Percentiles rank a stretch among this genome's conserved stretches.
phyloP scores from a whole-genome alignment of 2,888 invertebrate genomes.

The Notocelia uddmanniana region DNA sequence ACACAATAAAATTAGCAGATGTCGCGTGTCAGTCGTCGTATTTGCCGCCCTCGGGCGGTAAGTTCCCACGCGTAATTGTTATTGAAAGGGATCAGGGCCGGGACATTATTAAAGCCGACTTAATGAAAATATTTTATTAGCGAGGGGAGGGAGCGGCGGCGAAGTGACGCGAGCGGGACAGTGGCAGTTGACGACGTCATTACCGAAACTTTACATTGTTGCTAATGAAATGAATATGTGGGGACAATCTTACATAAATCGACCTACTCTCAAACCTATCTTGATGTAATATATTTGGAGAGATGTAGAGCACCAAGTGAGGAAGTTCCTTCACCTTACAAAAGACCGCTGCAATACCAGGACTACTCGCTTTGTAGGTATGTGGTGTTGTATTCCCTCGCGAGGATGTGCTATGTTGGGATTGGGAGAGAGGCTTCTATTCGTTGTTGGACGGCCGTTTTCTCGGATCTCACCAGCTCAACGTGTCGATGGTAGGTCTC shows the following conservation, averaged over 20 bases:
- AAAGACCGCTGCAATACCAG: too few species aligned
- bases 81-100: conserved; percentile 20
- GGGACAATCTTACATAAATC: neutral
- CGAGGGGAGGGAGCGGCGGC: conserved; percentile 28
- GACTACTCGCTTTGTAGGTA: too few species aligned
- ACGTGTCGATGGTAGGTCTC: too few species aligned
- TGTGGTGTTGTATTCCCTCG: too few species aligned
- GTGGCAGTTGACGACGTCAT: neutral
- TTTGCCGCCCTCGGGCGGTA: conserved; percentile 1
- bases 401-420: too few species aligned
- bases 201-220: neutral
- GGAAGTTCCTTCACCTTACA: too few species aligned
- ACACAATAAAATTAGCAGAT: conserved; percentile 19
- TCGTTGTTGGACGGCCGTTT: too few species aligned
- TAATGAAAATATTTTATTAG: conserved; percentile 43
- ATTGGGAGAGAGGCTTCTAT: too few species aligned
- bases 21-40: conserved; percentile 15
- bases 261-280: too few species aligned
- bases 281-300: too few species aligned
- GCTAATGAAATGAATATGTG: neutral
- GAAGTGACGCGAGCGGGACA: neutral
- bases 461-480: too few species aligned
- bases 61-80: conserved; percentile 33
- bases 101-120: conserved; percentile 35
- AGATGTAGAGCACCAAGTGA: too few species aligned